Evolutionary conservation across 2,888 invertebrate genomes (phyloP).

Genomic region (Idaea straminata): DNA sequence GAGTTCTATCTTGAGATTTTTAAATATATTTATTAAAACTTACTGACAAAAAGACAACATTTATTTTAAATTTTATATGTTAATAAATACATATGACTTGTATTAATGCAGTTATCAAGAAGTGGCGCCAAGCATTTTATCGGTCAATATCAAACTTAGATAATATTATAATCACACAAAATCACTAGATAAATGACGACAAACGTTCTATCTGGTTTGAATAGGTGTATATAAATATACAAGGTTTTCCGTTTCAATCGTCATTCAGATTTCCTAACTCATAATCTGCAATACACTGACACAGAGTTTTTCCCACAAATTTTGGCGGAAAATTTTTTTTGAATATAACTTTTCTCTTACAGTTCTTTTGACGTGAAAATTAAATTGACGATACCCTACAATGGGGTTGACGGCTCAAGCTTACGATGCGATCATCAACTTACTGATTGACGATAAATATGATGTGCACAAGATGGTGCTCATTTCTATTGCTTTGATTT

Average conservation of each 20-base stretch:
- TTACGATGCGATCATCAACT: not conserved
- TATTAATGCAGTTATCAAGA: not conserved
- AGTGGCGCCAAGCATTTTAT: conserved; percentile 10
- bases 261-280: conserved; percentile 15
- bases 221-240: conserved; percentile 22
- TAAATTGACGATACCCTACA: not conserved
- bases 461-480: not conserved
- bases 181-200: conserved; percentile 14
- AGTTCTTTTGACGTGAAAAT: not conserved
- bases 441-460: not conserved
- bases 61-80: not conserved
- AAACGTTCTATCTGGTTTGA: conserved; percentile 8
- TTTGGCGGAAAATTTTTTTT: conserved; percentile 11
- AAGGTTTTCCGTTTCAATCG: conserved; percentile 13
- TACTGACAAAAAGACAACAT: not conserved
- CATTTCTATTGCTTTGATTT: conserved; percentile 1
- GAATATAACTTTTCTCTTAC: not conserved
- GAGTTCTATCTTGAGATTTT: too few species aligned
- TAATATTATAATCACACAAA: conserved; percentile 15
- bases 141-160: conserved; percentile 17
- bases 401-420: not conserved
- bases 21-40: too few species aligned
- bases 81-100: not conserved
- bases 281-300: conserved; percentile 16
- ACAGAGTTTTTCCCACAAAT: conserved; percentile 13